Conservation (phyloP, 1,140 invertebrate genomes). For the Cydia amplana region DNA sequence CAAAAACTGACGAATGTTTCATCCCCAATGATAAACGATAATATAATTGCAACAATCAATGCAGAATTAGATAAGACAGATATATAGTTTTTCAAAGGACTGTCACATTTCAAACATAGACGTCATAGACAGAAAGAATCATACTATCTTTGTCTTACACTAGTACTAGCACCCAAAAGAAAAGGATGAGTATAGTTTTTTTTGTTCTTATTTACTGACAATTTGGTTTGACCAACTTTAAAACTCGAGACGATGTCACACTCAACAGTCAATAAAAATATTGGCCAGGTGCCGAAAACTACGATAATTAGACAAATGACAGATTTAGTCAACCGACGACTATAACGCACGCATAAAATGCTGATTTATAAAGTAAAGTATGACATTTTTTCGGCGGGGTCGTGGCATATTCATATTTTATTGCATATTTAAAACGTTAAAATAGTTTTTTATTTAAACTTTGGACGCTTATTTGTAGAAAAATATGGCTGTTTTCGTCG, state of each 20-base stretch:
- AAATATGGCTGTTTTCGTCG: not conserved
- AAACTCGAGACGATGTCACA: not conserved
- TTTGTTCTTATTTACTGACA: too few species aligned
- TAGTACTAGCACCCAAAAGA: too few species aligned
- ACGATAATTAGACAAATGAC: conserved; percentile 4
- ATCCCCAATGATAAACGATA: not conserved
- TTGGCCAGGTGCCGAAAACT: not conserved
- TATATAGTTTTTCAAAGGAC: too few species aligned
- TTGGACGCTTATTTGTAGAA: not conserved
- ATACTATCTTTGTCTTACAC: too few species aligned
- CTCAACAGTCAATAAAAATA: not conserved
- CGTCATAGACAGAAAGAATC: too few species aligned
- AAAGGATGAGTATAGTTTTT: too few species aligned
- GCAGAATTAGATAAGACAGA: not conserved
- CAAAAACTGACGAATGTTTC: not conserved
- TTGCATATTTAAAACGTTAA: not conserved
- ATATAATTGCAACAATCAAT: not conserved
- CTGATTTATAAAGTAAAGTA: not conserved
- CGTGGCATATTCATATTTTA: conserved; percentile 1
- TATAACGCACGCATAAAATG: not conserved
- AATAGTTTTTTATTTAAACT: too few species aligned
- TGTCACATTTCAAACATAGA: too few species aligned
- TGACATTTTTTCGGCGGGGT: conserved; percentile 2
- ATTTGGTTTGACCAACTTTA: too few species aligned
- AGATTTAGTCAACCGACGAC: conserved; percentile 8